Base-by-base conservation (phyloP, 2,888 invertebrate species). In the Conus canariensis region DNA sequence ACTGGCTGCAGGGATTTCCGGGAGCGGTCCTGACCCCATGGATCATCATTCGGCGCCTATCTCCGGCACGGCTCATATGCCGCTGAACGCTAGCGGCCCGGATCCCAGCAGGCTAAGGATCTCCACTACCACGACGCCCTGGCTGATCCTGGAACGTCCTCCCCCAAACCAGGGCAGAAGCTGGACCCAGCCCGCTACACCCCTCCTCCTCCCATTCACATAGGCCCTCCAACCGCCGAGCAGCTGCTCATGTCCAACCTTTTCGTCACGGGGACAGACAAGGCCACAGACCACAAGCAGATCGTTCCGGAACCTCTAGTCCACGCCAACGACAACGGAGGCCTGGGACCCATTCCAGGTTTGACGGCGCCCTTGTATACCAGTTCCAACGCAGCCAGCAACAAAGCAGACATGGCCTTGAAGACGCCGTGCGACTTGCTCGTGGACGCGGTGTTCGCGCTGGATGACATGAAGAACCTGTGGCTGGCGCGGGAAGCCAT, bases 401-500 rank as follows among this genome's bases (percentile, higher is more conserved):
- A 19, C 58, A 67, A 14, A 14, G 30, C 45, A 12, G 59, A 56
- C 74, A 14, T 9, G 58, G 85, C 16, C 1, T 56, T 30, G 59
- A 58, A 74, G 25, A 70, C 85, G 85, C 67, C 70, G 12, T 89
- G 89, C 59, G 85, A 85, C 30, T 77, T 25, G 85, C 25, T 74
- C 16, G 89, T 89, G 89, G 89, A 89, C 85, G 74, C 83, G 8
- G 85, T 89, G 45, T 89, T 89, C 89, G 89, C 89, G 10, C 89
- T 89, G 74, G 89, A 89, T 70, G 85, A 85, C 89, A 85, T 89
- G 58, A 58, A 85, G 74, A 74, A 67, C 45, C 30, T 89, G 77
- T 89, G 89, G 89, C n/a, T 89, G 85, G 89, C 89, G 0, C 89
- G 85, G 16, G 89, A 89, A n/a, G 30, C 89, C 58, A 89, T 89